Evolutionary conservation across 2,113 vertebrate genomes (phyloP).

Genomic region (Forbesichthys papilliferus): DNA sequence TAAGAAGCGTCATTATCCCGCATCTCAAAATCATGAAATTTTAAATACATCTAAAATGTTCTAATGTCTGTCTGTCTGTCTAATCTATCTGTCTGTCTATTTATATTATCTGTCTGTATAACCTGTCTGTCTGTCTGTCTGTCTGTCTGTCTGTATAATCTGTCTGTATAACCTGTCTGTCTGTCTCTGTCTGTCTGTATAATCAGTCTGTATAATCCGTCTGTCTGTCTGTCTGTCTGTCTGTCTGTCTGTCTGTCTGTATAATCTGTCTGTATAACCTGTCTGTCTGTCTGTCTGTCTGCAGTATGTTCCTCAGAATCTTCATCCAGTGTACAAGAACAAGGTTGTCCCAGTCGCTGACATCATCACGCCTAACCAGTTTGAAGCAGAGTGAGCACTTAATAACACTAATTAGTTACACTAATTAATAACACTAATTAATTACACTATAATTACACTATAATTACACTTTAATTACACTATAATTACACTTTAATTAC

Average conservation of each 20-base stretch:
- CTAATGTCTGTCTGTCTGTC: too few relatives aligned
- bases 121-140: too few relatives aligned
- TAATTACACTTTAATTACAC: not conserved
- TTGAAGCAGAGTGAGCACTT: slow-evolving; percentile 94
- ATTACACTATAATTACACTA: not conserved
- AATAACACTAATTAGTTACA: not conserved
- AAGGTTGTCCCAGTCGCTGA: slow-evolving; percentile 94
- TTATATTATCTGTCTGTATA: too few relatives aligned
- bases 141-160: not conserved
- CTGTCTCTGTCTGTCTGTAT: slow-evolving; percentile 5
- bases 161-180: not conserved
- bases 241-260: slow-evolving; percentile 4
- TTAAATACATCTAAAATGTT: too few relatives aligned
- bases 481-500: not conserved
- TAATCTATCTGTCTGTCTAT: too few relatives aligned
- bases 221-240: not conserved
- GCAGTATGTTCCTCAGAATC: slow-evolving; percentile 94
- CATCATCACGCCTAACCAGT: slow-evolving; percentile 98
- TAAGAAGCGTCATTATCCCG: too few relatives aligned
- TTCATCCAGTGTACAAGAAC: slow-evolving; percentile 92
- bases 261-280: not conserved
- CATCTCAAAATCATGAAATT: too few relatives aligned
- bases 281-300: slow-evolving; percentile 5
- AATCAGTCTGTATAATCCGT: not conserved
- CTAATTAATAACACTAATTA: not conserved